These are phyloP conservation scores for Suricata suricatta DNA, from an alignment of 2,113 vertebrate species.

Conservation along the genomic window DNA sequence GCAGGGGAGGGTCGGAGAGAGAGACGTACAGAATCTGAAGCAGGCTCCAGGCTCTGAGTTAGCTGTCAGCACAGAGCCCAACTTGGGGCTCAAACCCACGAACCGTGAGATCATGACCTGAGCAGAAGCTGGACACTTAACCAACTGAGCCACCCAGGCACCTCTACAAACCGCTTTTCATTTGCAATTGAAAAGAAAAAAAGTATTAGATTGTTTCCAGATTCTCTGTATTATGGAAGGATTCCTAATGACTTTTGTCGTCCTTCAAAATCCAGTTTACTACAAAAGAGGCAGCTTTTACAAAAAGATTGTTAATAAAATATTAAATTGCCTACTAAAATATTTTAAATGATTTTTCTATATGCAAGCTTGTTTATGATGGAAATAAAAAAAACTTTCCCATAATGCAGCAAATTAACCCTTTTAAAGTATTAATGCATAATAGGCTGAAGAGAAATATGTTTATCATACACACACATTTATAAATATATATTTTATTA, in stretches of 20 bases:
- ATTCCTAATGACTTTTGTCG: constrained; percentile 66
- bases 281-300: constrained; percentile 73
- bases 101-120: too few species aligned
- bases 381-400: constrained; percentile 83
- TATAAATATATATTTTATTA: constrained; percentile 79
- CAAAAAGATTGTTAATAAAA: constrained; percentile 83
- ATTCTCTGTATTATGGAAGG: constrained; percentile 52
- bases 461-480: constrained; percentile 62
- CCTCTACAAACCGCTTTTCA: constrained; percentile 7
- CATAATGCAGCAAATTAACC: constrained; percentile 80
- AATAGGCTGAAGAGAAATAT: constrained; percentile 76
- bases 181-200: constrained; percentile 60
- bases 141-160: too few species aligned
- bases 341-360: constrained; percentile 78
- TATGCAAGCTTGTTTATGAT: constrained; percentile 81
- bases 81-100: too few species aligned
- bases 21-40: too few species aligned
- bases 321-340: constrained; percentile 85
- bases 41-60: too few species aligned
- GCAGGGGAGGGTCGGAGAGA: too few species aligned
- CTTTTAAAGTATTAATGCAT: constrained; percentile 78
- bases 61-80: too few species aligned
- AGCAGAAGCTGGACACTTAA: too few species aligned
- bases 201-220: not conserved
- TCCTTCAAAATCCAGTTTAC: constrained; percentile 63